A percentile compares a stretch with the other conserved stretches of the same genome.
These are phyloP conservation scores for Lycaon pictus DNA, from an alignment of 2,113 vertebrate species.

Conservation along the genomic window DNA sequence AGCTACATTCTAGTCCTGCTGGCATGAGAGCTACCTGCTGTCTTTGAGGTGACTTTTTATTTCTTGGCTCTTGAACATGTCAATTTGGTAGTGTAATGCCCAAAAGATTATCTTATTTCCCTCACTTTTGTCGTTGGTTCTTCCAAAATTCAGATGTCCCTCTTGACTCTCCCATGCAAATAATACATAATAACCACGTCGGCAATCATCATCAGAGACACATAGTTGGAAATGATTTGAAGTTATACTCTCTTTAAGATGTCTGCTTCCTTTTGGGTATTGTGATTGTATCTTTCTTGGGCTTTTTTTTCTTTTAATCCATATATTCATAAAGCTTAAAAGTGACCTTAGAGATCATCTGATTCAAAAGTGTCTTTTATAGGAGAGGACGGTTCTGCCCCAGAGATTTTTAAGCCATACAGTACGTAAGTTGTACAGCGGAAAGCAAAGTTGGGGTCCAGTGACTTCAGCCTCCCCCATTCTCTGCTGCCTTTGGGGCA, in stretches of 20 bases:
- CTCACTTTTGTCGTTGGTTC: not conserved
- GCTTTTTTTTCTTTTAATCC: slow-evolving; percentile 30
- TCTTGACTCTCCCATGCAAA: not conserved
- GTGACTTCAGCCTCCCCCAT: not conserved
- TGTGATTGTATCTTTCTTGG: slow-evolving; percentile 33
- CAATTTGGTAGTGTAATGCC: not conserved
- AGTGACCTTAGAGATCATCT: slow-evolving; percentile 69
- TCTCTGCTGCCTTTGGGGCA: slow-evolving; percentile 7
- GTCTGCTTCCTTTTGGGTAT: not conserved
- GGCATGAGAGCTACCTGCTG: not conserved
- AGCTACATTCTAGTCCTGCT: not conserved
- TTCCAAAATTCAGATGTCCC: not conserved
- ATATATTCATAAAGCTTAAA: slow-evolving; percentile 64
- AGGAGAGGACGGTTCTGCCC: slow-evolving; percentile 16
- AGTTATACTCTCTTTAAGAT: not conserved
- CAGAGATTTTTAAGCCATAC: not conserved
- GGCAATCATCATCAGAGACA: not conserved
- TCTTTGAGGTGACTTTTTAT: slow-evolving; percentile 25
- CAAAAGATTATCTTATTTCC: not conserved
- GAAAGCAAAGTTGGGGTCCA: not conserved
- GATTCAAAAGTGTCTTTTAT: slow-evolving; percentile 53
- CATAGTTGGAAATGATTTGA: not conserved
- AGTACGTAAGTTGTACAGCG: not conserved
- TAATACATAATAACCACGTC: slow-evolving; percentile 25
- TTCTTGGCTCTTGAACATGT: slow-evolving; percentile 29